phyloP scores from a whole-genome alignment of 1,140 invertebrate genomes.

The Drosophila varians region DNA sequence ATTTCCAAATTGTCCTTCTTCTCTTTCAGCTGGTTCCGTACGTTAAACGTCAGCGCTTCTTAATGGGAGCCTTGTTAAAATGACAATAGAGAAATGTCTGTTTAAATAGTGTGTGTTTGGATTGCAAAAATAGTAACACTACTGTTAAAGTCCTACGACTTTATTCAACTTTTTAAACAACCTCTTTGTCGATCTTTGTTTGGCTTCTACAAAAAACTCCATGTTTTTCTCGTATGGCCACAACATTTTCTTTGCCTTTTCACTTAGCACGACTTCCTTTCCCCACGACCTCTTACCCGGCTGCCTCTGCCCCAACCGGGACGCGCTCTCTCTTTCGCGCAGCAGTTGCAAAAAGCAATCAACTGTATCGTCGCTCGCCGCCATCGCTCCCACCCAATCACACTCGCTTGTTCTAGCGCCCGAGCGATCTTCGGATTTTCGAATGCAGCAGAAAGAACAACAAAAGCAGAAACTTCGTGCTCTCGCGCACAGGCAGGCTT shows the following conservation, averaged over 20 bases:
- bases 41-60: too few relatives aligned
- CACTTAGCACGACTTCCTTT: conserved; percentile 67
- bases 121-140: too few relatives aligned
- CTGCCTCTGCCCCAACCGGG: background rate
- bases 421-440: conserved; percentile 54
- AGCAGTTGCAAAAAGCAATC: conserved; percentile 55
- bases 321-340: conserved; percentile 10
- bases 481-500: conserved; percentile 7
- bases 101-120: too few relatives aligned
- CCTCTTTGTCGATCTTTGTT: too few relatives aligned
- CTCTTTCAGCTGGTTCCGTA: too few relatives aligned
- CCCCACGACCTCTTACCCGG: conserved; percentile 4
- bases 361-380: conserved; percentile 39
- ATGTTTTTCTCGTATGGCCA: conserved; percentile 11
- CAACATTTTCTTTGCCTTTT: conserved; percentile 68
- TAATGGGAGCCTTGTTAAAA: too few relatives aligned
- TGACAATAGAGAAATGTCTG: too few relatives aligned
- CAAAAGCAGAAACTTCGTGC: conserved; percentile 47
- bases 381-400: background rate
- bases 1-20: too few relatives aligned
- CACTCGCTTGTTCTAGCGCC: conserved; percentile 44
- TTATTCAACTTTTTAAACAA: too few relatives aligned
- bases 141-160: too few relatives aligned
- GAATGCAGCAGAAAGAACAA: conserved; percentile 53
- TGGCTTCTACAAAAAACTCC: background rate